These are phyloP conservation scores for Smutsia gigantea DNA, from an alignment of 2,797 vertebrate genomes.

Conservation along the genomic window DNA sequence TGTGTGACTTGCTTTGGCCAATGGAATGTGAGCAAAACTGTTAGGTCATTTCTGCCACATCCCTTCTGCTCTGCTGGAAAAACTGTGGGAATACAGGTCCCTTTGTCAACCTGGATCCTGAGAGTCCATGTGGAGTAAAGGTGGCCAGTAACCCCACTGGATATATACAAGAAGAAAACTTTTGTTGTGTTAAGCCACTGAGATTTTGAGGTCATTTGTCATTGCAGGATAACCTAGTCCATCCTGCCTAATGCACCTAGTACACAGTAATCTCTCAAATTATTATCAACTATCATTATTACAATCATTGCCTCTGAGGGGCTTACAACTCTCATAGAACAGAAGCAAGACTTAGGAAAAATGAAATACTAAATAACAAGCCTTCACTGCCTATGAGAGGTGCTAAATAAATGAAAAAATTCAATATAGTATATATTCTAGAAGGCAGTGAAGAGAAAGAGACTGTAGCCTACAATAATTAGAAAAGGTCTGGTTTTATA, in stretches of 20 bases:
- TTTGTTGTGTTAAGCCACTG: not conserved
- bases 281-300: not conserved
- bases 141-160: not conserved
- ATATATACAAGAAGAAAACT: not conserved
- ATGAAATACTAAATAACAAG: not conserved
- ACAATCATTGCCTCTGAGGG: not conserved
- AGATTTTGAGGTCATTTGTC: not conserved
- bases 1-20: not conserved
- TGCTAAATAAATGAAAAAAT: not conserved
- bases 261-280: not conserved
- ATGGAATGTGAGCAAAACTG: not conserved
- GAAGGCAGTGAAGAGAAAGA: slow-evolving; percentile 21
- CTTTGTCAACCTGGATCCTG: not conserved
- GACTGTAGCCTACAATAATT: slow-evolving; percentile 26
- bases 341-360: slow-evolving; percentile 1
- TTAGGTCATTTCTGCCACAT: not conserved
- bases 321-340: not conserved
- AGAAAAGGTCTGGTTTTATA: slow-evolving; percentile 63
- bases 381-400: not conserved
- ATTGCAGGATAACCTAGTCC: not conserved
- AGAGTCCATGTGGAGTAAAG: not conserved
- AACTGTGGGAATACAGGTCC: not conserved
- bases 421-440: not conserved
- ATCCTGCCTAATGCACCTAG: not conserved
- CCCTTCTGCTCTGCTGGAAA: not conserved